phyloP scores from a whole-genome alignment of 2,113 vertebrate genomes.

The Aspiorhynchus laticeps region DNA sequence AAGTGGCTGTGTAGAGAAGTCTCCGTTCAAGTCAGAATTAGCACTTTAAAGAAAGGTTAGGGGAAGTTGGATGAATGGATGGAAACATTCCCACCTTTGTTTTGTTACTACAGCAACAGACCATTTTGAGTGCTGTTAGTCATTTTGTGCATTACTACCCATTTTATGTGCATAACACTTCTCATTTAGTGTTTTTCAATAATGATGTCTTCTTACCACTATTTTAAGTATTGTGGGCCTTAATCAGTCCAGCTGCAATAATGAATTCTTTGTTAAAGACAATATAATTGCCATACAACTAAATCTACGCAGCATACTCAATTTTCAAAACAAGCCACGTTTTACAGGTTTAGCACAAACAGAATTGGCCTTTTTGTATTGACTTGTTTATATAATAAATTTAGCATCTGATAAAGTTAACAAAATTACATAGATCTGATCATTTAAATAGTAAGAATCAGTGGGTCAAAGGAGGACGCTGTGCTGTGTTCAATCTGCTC shows the following conservation, averaged over 20 bases:
- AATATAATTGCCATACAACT: neutral
- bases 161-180: slow-evolving; percentile 4
- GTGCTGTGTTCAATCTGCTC: neutral
- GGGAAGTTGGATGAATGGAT: slow-evolving; percentile 32
- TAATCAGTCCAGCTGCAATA: slow-evolving; percentile 27
- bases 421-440: neutral
- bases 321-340: neutral
- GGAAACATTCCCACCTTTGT: slow-evolving; percentile 60
- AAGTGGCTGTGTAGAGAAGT: slow-evolving; percentile 40
- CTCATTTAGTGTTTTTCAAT: slow-evolving; percentile 23
- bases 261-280: neutral
- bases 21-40: slow-evolving; percentile 48
- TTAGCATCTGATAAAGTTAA: slow-evolving; percentile 1
- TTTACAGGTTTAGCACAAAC: neutral
- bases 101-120: slow-evolving; percentile 59
- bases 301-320: neutral
- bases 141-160: slow-evolving; percentile 56
- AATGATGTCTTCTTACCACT: slow-evolving; percentile 31
- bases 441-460: neutral
- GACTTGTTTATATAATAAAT: neutral
- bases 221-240: slow-evolving; percentile 42
- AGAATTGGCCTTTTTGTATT: neutral
- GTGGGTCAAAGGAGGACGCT: neutral
- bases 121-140: slow-evolving; percentile 55
- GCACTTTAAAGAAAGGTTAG: slow-evolving; percentile 60